These are phyloP conservation scores for Scophthalmus maximus DNA, from an alignment of 2,113 vertebrate genomes.

Conservation along the genomic window DNA sequence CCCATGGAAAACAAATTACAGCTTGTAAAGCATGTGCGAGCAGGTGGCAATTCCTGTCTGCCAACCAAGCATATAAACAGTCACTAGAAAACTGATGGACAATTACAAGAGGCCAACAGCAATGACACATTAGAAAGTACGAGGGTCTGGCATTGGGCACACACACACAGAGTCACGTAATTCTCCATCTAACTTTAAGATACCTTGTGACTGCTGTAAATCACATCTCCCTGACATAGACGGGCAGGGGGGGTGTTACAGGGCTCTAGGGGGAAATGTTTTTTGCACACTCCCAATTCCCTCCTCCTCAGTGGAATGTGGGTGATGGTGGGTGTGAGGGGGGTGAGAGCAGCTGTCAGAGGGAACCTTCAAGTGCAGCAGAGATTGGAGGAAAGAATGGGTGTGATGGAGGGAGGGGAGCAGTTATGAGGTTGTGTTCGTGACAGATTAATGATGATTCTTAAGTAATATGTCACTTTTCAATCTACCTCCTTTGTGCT, in stretches of 20 bases:
- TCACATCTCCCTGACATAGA: constrained; percentile 41
- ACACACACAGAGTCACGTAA: background rate
- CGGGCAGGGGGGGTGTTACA: background rate
- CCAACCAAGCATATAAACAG: constrained; percentile 51
- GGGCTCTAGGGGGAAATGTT: constrained; percentile 13
- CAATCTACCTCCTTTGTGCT: too few relatives aligned
- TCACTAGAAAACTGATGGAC: constrained; percentile 16
- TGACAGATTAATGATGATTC: background rate
- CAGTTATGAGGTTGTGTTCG: background rate
- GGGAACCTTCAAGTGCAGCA: constrained; percentile 6
- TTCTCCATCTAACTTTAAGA: constrained; percentile 19
- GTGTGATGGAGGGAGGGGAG: constrained; percentile 7
- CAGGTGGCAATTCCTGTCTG: constrained; percentile 30
- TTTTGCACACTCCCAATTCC: constrained; percentile 29
- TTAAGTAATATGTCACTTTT: background rate
- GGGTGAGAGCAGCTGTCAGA: constrained; percentile 57
- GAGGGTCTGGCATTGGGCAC: background rate
- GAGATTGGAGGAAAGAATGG: constrained; percentile 19
- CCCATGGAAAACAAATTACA: constrained; percentile 42
- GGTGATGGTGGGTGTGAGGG: background rate
- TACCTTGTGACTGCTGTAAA: constrained; percentile 66
- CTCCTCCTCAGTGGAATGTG: constrained; percentile 47
- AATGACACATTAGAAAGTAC: constrained; percentile 19
- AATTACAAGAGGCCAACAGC: constrained; percentile 31
- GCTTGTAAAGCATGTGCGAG: constrained; percentile 15